These are phyloP conservation scores for Napeogenes sylphis DNA, from an alignment of 2,888 invertebrate species.

Conservation along the genomic window DNA sequence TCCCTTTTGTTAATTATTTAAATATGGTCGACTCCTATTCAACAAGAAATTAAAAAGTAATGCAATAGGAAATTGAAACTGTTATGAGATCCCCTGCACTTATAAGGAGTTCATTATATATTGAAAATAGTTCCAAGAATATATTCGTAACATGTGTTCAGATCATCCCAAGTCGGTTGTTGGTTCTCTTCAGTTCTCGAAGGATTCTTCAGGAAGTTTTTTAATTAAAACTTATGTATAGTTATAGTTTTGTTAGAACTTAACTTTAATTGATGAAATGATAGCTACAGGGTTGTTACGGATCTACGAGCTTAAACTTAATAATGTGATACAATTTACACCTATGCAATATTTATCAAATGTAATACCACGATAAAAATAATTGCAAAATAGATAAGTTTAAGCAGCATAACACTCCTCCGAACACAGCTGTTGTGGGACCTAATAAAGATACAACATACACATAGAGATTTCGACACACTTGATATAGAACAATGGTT, in stretches of 20 bases:
- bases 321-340: too few species aligned
- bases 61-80: background rate
- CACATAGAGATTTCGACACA: background rate
- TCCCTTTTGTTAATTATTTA: background rate
- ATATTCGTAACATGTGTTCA: slow-evolving; percentile 15
- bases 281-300: too few species aligned
- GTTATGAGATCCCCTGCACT: slow-evolving; percentile 1
- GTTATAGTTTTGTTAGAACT: too few species aligned
- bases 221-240: background rate
- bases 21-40: background rate
- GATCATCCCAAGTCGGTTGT: background rate
- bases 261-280: too few species aligned
- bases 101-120: slow-evolving; percentile 2
- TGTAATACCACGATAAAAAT: too few species aligned
- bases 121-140: slow-evolving; percentile 21
- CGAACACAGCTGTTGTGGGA: background rate
- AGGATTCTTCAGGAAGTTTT: background rate
- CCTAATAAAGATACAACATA: background rate
- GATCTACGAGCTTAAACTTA: too few species aligned
- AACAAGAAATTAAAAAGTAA: background rate
- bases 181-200: background rate
- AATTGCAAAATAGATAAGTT: too few species aligned
- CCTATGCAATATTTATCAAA: too few species aligned
- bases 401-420: too few species aligned
- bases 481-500: background rate